Base-by-base conservation (phyloP, 2,888 invertebrate species). In the Agrilus cyanescens region DNA sequence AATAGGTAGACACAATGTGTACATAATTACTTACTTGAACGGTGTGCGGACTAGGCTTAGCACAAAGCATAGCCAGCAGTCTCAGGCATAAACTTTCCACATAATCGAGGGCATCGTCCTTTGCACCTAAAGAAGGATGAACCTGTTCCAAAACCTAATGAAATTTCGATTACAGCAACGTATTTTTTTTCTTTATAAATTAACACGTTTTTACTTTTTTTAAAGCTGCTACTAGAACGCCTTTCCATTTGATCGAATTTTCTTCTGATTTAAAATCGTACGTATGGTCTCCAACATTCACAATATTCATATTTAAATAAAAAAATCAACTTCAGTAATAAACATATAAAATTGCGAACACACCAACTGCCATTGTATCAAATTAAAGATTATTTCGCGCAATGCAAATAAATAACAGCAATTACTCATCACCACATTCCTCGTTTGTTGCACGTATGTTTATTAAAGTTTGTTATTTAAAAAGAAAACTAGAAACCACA, bases 181-280 rank as follows among this genome's bases (percentile, higher is more conserved):
- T 43, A 46, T 39, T n/a, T n/a, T n/a, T n/a, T n/a, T n/a, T n/a
- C 30, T 35, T 46, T 45, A 40, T 44, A 46, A 15, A 15, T 12
- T 20, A 40, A 40, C 25, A 20, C 14, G 5, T 38, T 52, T 57
- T 67, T 71, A 91, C 91, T 83, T 87, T 88, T 68, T 82, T 82
- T 59, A 95, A 75, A 39, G 91, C 82, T 61, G 78, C 80, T 62
- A 87, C 80, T 68, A 95, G 85, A 53, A 94, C 74, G 52, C 91
- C 90, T 63, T 83, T 85, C 94, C 94, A 95, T 77, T 91, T 91
- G 55, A 79, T 77, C 57, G 80, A 79, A 71, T 90, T 91, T 68
- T 90, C 90, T 62, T 82, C 83, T 66, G 85, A 85, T 65, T 80
- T 80, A 70, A 90, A 91, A 74, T 91, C 88, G 73, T 85, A 87